phyloP scores from a whole-genome alignment of 2,888 invertebrate species.

The Drosophila flavopinicola region DNA sequence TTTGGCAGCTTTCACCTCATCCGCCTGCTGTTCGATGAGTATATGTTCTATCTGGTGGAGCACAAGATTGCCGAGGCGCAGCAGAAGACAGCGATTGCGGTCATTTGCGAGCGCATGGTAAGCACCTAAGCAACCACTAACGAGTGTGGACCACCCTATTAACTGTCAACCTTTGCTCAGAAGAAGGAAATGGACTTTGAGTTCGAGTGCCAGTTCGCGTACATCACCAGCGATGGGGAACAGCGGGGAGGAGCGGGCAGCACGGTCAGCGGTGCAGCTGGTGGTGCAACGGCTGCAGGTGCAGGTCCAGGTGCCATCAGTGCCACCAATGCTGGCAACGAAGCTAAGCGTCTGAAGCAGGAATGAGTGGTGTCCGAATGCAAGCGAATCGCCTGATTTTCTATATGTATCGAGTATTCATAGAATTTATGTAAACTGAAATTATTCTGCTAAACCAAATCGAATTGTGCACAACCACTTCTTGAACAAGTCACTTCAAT shows the following conservation, averaged over 20 bases:
- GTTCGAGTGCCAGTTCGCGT: constrained; percentile 83
- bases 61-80: constrained; percentile 96
- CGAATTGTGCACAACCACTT: constrained; percentile 30
- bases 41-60: constrained; percentile 99
- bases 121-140: constrained; percentile 37
- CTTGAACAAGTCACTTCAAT: constrained; percentile 3
- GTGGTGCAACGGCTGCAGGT: constrained; percentile 4
- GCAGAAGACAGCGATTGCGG: constrained; percentile 96
- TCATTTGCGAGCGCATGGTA: constrained; percentile 88
- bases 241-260: constrained; percentile 50
- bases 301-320: constrained; percentile 4
- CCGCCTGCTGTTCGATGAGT: constrained; percentile 98
- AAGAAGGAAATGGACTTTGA: constrained; percentile 82
- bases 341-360: constrained; percentile 82
- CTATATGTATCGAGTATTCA: constrained; percentile 18
- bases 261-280: constrained; percentile 6
- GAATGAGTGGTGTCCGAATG: constrained; percentile 71
- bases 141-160: constrained; percentile 19
- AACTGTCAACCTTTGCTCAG: constrained; percentile 57
- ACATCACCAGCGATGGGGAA: constrained; percentile 73
- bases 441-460: constrained; percentile 21
- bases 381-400: constrained; percentile 1
- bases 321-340: constrained; percentile 44
- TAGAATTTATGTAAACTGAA: constrained; percentile 42
- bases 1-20: constrained; percentile 99